Evolutionary conservation across 2,113 vertebrate genomes (phyloP).

Genomic region (Eubucco bourcierii): DNA sequence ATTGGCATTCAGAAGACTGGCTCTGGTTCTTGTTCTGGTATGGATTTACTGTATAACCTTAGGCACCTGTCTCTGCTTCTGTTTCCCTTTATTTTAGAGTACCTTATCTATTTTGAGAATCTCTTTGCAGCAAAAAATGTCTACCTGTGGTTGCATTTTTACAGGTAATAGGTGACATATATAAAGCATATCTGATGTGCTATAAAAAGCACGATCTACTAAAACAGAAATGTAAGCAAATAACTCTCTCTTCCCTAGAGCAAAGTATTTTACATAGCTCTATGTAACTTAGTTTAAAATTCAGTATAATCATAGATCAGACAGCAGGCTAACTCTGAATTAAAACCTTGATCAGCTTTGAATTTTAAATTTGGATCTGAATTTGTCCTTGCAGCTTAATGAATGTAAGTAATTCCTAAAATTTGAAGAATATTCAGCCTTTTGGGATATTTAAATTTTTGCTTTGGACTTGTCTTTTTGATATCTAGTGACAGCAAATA

Average conservation of each 20-base stretch:
- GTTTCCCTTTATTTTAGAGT: background rate
- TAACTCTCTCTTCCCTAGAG: background rate
- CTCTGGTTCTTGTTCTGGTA: background rate
- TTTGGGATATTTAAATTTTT: background rate
- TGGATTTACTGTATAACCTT: background rate
- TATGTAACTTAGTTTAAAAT: slow-evolving; percentile 22
- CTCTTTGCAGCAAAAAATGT: background rate
- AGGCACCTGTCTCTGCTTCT: background rate
- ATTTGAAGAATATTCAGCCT: background rate
- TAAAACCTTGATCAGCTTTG: background rate
- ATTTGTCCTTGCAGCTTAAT: background rate
- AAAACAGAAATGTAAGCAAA: background rate
- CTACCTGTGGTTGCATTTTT: background rate
- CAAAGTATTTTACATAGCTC: background rate
- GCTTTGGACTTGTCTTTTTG: background rate
- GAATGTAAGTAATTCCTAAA: background rate
- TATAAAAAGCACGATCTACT: background rate
- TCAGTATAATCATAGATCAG: background rate
- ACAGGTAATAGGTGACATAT: background rate
- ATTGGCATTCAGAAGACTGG: background rate
- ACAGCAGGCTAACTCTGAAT: background rate
- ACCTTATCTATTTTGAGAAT: background rate
- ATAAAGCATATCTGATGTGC: background rate
- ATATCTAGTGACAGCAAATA: background rate
- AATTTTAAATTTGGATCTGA: slow-evolving; percentile 19